Base-by-base conservation (phyloP, 2,888 invertebrate species). In the Tetrapedia diversipes region DNA sequence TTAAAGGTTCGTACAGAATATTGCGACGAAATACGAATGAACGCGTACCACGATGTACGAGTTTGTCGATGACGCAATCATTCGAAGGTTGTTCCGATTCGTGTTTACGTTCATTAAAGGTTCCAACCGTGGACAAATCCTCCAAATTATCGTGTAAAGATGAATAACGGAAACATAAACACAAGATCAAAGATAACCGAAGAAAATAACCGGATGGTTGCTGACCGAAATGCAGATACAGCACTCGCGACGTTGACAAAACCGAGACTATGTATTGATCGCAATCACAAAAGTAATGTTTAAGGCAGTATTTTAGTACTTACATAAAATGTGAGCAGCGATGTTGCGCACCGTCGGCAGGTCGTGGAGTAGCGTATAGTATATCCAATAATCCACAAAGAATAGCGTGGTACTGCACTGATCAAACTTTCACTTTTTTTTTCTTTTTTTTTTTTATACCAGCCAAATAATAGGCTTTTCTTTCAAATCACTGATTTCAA, bases 341-440 rank as follows among this genome's bases (percentile, higher is more conserved):
- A 69, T 61, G 68, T 61, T 60, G 65, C 74, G 65, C 78, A 77
- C 74, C 68, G 73, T 69, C 69, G 73, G 74, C 77, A 56, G 65
- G 60, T 32, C 41, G 65, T 24, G 53, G 73, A 43, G 77, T 49
- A 39, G 53, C 37, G 77, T 69, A 60, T 75, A 77, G 77, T 84
- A 83, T 88, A 88, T 88, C 88, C 88, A 88, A 88, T 88, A 88
- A 88, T 88, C 88, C 88, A 88, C 80, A 88, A 80, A 69, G 59
- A 83, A 76, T 53, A 56, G 85, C 71, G 75, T 82, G 70, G 69
- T 77, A 67, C 77, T 65, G 66, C 86, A 85, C 86, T 86, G 65
- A 79, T 77, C 74, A 84, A 82, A 82, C 85, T 85, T 71, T 79
- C 84, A 82, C 81, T 83, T 49, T 49, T 45, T 63, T 43, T 39